These are phyloP conservation scores for Acleris sparsana DNA, from an alignment of 2,888 invertebrate species.

Conservation along the genomic window DNA sequence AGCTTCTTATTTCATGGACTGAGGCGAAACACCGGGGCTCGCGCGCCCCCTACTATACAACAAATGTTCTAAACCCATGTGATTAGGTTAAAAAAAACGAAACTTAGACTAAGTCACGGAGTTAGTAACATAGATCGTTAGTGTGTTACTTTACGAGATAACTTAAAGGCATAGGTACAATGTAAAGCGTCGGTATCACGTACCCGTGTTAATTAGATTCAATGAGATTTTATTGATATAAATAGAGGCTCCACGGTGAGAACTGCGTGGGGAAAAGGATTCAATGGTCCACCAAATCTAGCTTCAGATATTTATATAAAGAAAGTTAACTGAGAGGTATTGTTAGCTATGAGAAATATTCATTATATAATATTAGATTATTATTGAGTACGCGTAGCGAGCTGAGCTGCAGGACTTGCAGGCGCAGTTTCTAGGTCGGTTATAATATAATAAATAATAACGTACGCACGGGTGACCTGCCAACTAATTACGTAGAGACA, in stretches of 20 bases:
- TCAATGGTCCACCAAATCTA: conserved; percentile 55
- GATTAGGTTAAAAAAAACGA: conserved; percentile 77
- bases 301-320: conserved; percentile 60
- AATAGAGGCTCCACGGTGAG: conserved; percentile 36
- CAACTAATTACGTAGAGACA: conserved; percentile 60
- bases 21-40: conserved; percentile 77
- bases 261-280: conserved; percentile 18
- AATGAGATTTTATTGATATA: conserved; percentile 55
- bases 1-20: conserved; percentile 87
- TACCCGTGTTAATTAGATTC: conserved; percentile 75
- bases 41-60: conserved; percentile 79
- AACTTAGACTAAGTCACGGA: conserved; percentile 77
- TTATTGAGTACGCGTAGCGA: conserved; percentile 47
- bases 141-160: conserved; percentile 80
- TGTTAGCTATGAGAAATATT: conserved; percentile 49
- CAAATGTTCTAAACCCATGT: conserved; percentile 83
- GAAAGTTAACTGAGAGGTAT: conserved; percentile 54
- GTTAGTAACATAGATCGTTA: conserved; percentile 77
- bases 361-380: conserved; percentile 60
- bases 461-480: conserved; percentile 57
- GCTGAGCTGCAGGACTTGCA: conserved; percentile 7
- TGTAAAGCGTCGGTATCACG: conserved; percentile 75
- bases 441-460: conserved; percentile 34
- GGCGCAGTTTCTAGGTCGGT: conserved; percentile 18
- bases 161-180: conserved; percentile 70